Base-by-base conservation (phyloP, 1,140 invertebrate species). In the Diabrotica undecimpunctata region DNA sequence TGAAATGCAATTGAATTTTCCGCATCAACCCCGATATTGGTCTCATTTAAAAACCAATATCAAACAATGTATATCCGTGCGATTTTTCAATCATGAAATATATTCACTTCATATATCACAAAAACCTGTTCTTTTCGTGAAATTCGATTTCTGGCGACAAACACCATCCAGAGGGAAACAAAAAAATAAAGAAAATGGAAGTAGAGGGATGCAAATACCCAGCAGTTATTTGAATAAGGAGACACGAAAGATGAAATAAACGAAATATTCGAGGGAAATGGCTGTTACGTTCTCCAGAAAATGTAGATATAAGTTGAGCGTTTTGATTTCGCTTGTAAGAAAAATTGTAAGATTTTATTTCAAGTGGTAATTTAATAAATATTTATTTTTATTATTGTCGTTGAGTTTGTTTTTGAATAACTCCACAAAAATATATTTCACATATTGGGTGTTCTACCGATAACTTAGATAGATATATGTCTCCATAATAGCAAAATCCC, bases 41-140 rank as follows among this genome's bases (percentile, higher is more conserved):
- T n/a, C 36, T 38, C 55, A 57, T 57, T 38, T 37, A 57, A 41
- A 57, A 57, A 57, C 25, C 55, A 36, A 57, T 57, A 57, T 57
- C 55, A 35, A 57, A 36, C 55, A 57, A 57, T 37, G 11, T 12
- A 57, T 57, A 57, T 46, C 10, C 36, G 10, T n/a, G 55, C 5
- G 25, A 41, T 57, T 57, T 57, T 7, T 12, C n/a, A 4, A 12
- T 35, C n/a, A 54, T 54, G 53, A 54, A 54, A 54, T 54, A 57
- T 57, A 57, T 57, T 57, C 55, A 41, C 55, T 41, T 57, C 55
- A 57, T 57, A 57, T 57, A 37, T 57, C 55, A 57, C 37, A 12
- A 38, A 57, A 37, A 37, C 55, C 25, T 46, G 41, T 12, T 57
- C 36, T 57, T 57, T 37, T 57, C n/a, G 12, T n/a, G 55, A 37